A percentile compares a stretch with the other conserved stretches of the same genome.
These are phyloP conservation scores for Callyntrura guangdongensis DNA, from an alignment of 2,888 invertebrate species.

Conservation along the genomic window DNA sequence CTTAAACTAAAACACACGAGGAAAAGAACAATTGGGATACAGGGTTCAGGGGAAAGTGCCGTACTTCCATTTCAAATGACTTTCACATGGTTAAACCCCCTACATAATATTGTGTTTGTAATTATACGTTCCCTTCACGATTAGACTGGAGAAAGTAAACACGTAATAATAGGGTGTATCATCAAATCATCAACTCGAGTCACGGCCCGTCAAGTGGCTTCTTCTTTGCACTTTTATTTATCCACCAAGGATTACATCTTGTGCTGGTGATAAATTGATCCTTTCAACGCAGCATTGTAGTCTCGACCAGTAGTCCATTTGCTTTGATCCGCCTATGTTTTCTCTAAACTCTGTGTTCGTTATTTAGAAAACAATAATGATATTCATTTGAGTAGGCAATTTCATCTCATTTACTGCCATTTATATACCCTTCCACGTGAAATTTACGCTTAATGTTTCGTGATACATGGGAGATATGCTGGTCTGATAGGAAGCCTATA, in stretches of 20 bases:
- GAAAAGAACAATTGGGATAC: not conserved
- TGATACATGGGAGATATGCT: not conserved
- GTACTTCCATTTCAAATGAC: not conserved
- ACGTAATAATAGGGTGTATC: not conserved
- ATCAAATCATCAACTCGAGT: conserved; percentile 63
- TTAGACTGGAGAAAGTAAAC: conserved; percentile 25
- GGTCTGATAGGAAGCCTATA: not conserved
- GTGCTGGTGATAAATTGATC: conserved; percentile 70
- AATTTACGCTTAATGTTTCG: not conserved
- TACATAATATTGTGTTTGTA: too few species aligned
- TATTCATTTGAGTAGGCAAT: conserved; percentile 7
- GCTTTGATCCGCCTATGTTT: not conserved
- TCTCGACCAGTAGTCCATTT: conserved; percentile 1
- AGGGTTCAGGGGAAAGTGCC: not conserved
- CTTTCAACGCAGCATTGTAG: conserved; percentile 49
- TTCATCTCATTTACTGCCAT: not conserved
- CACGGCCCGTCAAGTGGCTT: conserved; percentile 72
- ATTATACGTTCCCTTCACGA: not conserved
- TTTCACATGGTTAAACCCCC: not conserved
- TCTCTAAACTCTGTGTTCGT: not conserved
- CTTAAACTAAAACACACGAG: not conserved
- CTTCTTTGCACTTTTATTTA: conserved; percentile 67
- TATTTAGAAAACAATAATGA: conserved; percentile 1
- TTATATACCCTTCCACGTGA: not conserved
- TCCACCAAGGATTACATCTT: conserved; percentile 70